These are phyloP conservation scores for Limulus polyphemus DNA, from an alignment of 2,888 invertebrate species.

Conservation along the genomic window DNA sequence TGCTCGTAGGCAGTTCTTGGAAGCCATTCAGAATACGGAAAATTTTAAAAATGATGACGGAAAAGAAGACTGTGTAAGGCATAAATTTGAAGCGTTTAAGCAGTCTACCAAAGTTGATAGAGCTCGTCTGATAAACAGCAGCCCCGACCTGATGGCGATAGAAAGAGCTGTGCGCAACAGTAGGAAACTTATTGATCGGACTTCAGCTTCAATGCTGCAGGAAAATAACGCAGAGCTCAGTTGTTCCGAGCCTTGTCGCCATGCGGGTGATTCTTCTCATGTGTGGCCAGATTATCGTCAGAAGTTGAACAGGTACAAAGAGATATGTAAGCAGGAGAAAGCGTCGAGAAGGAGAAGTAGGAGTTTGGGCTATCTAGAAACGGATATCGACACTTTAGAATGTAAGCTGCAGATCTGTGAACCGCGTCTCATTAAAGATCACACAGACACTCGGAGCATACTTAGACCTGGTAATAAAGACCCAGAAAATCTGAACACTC, in stretches of 20 bases:
- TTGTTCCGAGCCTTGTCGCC: conserved; percentile 1
- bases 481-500: conserved; percentile 1
- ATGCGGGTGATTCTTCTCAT: conserved; percentile 9
- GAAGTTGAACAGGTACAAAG: conserved; percentile 3
- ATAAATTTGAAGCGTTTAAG: conserved; percentile 6
- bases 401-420: conserved; percentile 7
- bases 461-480: neutral
- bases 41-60: neutral
- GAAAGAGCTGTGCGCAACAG: conserved; percentile 20
- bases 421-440: neutral
- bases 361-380: conserved; percentile 17
- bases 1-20: conserved; percentile 18
- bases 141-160: conserved; percentile 21
- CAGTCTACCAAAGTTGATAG: conserved; percentile 18
- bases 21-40: neutral
- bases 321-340: neutral
- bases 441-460: conserved; percentile 2
- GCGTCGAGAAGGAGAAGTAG: conserved; percentile 11
- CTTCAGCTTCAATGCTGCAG: neutral
- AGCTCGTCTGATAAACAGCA: conserved; percentile 20
- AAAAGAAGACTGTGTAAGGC: conserved; percentile 1
- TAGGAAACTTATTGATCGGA: conserved; percentile 15
- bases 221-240: neutral
- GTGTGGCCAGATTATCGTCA: conserved; percentile 20
- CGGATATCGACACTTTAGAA: conserved; percentile 18